A percentile compares a stretch with the other conserved stretches of the same genome.
These are phyloP conservation scores for Rugalucina vietnamica DNA, from an alignment of 2,888 invertebrate species.

Conservation along the genomic window DNA sequence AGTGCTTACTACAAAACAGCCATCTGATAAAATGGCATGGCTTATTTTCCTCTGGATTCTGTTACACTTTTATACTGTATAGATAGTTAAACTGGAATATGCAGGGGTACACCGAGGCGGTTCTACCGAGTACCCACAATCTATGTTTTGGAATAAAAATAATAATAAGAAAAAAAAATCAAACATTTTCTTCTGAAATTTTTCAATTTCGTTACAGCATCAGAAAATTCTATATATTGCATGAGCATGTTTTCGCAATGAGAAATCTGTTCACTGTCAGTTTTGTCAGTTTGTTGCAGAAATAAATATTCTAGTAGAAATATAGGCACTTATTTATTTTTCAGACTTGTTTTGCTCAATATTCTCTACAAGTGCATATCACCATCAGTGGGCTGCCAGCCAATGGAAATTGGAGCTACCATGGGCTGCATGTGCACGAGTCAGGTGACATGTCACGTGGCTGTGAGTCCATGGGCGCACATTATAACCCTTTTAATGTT, in stretches of 20 bases:
- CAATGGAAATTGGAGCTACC: constrained; percentile 58
- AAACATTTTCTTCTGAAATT: not conserved
- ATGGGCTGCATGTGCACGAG: constrained; percentile 53
- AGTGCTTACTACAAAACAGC: no score
- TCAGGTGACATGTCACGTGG: constrained; percentile 56
- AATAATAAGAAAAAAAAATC: not conserved
- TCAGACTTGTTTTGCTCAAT: constrained; percentile 49
- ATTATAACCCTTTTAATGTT: constrained; percentile 51
- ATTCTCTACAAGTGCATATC: constrained; percentile 51
- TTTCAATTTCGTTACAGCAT: not conserved
- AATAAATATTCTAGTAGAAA: not conserved
- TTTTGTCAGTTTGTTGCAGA: not conserved
- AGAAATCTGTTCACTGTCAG: not conserved
- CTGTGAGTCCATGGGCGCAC: constrained; percentile 54
- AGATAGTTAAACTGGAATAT: no score
- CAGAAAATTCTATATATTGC: not conserved
- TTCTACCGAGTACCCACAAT: no score
- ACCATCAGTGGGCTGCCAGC: constrained; percentile 44
- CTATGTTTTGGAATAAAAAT: not conserved
- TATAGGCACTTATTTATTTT: not conserved
- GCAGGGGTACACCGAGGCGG: no score
- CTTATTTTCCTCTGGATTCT: no score
- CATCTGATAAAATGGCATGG: no score
- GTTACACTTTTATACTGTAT: no score
- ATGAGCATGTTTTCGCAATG: not conserved